Evolutionary conservation across 2,888 invertebrate genomes (phyloP), one percentile per base, ranked within the genome.

Genomic region (Smittia sp.): DNA sequence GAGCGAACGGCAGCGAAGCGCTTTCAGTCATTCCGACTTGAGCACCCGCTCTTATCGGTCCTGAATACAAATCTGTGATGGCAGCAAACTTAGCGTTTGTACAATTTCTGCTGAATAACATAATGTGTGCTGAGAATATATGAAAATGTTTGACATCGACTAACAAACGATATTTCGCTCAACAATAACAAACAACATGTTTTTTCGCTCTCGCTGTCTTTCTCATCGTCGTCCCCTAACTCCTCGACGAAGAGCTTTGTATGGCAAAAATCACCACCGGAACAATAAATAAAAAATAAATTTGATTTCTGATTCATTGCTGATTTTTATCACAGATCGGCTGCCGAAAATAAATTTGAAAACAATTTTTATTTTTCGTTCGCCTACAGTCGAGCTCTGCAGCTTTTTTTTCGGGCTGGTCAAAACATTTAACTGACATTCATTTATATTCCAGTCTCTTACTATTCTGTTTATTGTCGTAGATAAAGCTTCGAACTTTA

Each of bases 251-350:
- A 18, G 58, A 18, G 22, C 11, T 46, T 46, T 25, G 69, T 24
- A 52, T 18, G 27, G 69, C 69, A 70, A 38, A 69, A 72, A 72
- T 72, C 72, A 62, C 72, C 72, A 72, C 72, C 72, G 72, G 72
- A 72, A 72, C 72, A 72, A 72, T 72, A 72, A 72, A 72, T 72
- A 72, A 72, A 72, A 72, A 62, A 72, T 72, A 72, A 72, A 72
- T 72, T 72, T 72, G 38, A 72, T 72, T 72, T 62, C 62, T 72
- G 72, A 72, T 72, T 72, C 72, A 72, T 72, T 72, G 72, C 72
- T 62, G 58, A 62, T 62, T 58, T 72, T 72, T 72, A 72, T 72
- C 72, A 13, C 52, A 27, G 63, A 27, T 20, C 22, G 20, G 32
- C 32, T 27, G 25, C 9, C 63, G 63, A 63, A 27, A 63, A 25